Conservation (phyloP, 2,888 invertebrate species). For the Oconnorella tubifera region DNA sequence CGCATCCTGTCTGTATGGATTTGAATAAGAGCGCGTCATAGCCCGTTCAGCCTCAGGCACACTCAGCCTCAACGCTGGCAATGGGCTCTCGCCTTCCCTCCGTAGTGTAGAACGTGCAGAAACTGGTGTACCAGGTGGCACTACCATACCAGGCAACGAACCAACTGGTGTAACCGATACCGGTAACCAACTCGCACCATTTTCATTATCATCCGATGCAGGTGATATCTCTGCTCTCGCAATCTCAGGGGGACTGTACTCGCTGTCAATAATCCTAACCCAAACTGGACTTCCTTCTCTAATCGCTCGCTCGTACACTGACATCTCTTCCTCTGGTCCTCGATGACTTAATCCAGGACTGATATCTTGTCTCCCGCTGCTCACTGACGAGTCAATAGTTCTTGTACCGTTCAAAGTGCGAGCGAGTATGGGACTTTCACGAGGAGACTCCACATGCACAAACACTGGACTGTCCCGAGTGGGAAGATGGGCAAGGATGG, state of each 20-base stretch:
- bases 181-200: not conserved
- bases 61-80: not conserved
- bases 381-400: not conserved
- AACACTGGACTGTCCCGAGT: slow-evolving; percentile 23
- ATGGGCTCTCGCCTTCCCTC: slow-evolving; percentile 4
- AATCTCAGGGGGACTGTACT: not conserved
- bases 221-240: not conserved
- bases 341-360: too few species aligned
- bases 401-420: not conserved
- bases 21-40: slow-evolving; percentile 8
- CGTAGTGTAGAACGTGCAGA: not conserved
- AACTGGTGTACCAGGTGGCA: not conserved
- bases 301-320: not conserved
- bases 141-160: not conserved
- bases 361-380: not conserved
- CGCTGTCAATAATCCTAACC: not conserved
- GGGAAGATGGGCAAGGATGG: slow-evolving; percentile 7
- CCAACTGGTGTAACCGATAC: slow-evolving; percentile 5
- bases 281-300: slow-evolving; percentile 14
- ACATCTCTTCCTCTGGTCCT: not conserved
- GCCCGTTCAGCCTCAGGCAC: not conserved
- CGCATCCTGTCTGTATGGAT: slow-evolving; percentile 15
- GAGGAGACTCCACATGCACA: slow-evolving; percentile 25
- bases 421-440: slow-evolving; percentile 21
- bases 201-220: not conserved